Base-by-base conservation (phyloP, 2,888 invertebrate species). In the Stenurella melanura region DNA sequence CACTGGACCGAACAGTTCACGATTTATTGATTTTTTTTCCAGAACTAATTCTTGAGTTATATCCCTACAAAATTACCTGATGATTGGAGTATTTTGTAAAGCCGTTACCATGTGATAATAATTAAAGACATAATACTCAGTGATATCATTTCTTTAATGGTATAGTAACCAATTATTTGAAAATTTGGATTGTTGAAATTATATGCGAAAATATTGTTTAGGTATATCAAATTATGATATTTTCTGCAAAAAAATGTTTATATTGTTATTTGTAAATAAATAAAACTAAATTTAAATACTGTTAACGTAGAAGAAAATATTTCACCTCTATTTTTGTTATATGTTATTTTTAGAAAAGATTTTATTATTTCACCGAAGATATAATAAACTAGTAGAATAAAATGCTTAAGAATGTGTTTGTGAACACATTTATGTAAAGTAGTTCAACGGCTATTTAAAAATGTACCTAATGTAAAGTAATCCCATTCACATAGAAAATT, bases 141-240 rank as follows among this genome's bases (percentile, higher is more conserved):
- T 77, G 77, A 77, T 74, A 74, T 64, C 34, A 76, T 72, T 72
- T 72, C 19, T 60, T 38, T 60, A 61, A 58, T 34, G 54, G 63
- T 26, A 17, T 71, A 69, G 10, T 71, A 61, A 58, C 34, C 42
- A 50, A 6, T 50, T 12, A 70, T 26, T 72, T 12, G 19, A 67
- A 54, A 26, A 67, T 67, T 58, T 72, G 72, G 66, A 71, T 74
- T 77, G 77, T 77, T 77, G 60, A 69, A 66, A 60, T 71, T 73
- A 26, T 70, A 70, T 42, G 30, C 10, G 63, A 50, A 72, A 63
- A 61, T 71, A 57, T 71, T 17, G 17, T 50, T 70, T 61, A 42
- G 38, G 19, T 10, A 56, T 56, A 56, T 12, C 18, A 42, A 66
- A 50, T 67, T 63, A 72, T 54, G 21, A 34, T 70, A 58, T 58